Percentiles rank a stretch among this genome's conserved stretches.
phyloP scores from a whole-genome alignment of 1,140 invertebrate species.

The Mylabris phalerata region DNA sequence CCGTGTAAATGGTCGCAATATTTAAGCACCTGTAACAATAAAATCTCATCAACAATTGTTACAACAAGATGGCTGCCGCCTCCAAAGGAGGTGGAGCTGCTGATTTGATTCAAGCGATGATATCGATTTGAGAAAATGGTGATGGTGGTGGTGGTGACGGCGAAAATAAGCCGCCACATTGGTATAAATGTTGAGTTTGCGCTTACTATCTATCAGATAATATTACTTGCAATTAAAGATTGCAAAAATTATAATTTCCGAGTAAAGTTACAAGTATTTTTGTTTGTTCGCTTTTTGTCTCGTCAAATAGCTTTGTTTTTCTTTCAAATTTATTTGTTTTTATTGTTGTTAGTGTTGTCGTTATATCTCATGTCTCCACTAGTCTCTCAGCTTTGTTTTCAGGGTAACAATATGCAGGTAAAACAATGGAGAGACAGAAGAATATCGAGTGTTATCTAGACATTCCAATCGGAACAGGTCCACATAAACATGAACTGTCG shows the following conservation, averaged over 20 bases:
- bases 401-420: slow-evolving; percentile 16
- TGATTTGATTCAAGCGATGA: slow-evolving; percentile 8
- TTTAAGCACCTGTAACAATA: slow-evolving; percentile 72
- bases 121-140: slow-evolving; percentile 3
- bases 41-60: not conserved
- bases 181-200: slow-evolving; percentile 11
- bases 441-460: slow-evolving; percentile 18
- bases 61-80: slow-evolving; percentile 19
- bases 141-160: not conserved
- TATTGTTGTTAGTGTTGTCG: not conserved
- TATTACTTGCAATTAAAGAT: not conserved
- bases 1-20: slow-evolving; percentile 97
- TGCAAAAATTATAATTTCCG: too few species aligned
- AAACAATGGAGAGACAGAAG: slow-evolving; percentile 18
- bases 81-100: slow-evolving; percentile 16
- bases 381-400: slow-evolving; percentile 10
- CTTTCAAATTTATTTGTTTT: slow-evolving; percentile 1
- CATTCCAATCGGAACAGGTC: slow-evolving; percentile 20
- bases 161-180: slow-evolving; percentile 10
- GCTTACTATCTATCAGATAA: not conserved
- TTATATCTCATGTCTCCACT: too few species aligned
- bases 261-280: too few species aligned
- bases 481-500: slow-evolving; percentile 17
- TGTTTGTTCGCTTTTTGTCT: not conserved
- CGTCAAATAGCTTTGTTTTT: not conserved